Evolutionary conservation across 2,797 vertebrate genomes (phyloP), one percentile per base, ranked within the genome.

Genomic region (Brachyalestes nurse): DNA sequence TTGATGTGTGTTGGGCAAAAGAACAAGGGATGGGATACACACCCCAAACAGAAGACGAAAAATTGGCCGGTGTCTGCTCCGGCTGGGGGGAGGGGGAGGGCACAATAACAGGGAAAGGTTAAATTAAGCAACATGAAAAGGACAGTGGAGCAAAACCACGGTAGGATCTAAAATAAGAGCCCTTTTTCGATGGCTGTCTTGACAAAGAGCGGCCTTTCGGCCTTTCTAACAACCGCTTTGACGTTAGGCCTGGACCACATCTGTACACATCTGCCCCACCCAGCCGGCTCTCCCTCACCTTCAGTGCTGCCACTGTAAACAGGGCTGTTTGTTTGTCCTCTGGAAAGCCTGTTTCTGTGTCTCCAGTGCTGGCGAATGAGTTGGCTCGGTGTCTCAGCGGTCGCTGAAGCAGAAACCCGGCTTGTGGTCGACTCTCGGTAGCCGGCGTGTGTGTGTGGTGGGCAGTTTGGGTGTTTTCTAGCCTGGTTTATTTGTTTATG

Each of bases 21-120:
- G 92, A 93, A 92, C 90, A 93, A 94, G 90, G 87, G 88, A 92
- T 90, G 23, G 65, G 88, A 90, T 82, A 91, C 91, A 93, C 93
- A 88, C 92, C 93, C 93, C 86, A 92, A 94, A 95, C 92, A 93
- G 93, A 93, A 95, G 94, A 93, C 93, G 92, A 92, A 91, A 92
- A 92, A 91, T 89, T 93, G 87, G 85, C 79, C 82, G 45, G 90
- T 83, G 40, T 86, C 85, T 21, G 84, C 51, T 8, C 72, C 83
- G 57, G 1, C 75, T 79, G 84, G 70, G 47, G 42, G 17, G 75
- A 72, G 25, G 8, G 34, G 58, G 40, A 45, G 75, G 62, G 72
- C 17, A 75, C 34, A 77, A 25, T n/a, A 25, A 61, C 38, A 86
- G 28, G 77, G 25, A 25, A 77, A 85, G 64, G 60, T 77, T 81